Evolutionary conservation across 2,113 vertebrate genomes (phyloP).

Genomic region (Jacana jacana): DNA sequence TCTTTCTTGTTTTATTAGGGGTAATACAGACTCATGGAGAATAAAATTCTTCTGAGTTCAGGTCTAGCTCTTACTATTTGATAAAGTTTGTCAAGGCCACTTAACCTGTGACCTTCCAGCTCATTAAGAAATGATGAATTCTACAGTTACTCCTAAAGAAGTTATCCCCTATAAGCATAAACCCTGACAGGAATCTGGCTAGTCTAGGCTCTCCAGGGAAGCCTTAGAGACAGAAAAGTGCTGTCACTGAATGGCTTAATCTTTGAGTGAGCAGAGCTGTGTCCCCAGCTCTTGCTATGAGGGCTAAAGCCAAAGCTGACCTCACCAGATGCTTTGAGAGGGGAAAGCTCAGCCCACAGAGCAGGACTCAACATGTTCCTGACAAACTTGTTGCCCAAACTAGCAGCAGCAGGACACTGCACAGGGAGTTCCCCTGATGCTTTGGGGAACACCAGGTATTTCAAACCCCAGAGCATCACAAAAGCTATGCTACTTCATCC

Average conservation of each 20-base stretch:
- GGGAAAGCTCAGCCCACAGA: not conserved
- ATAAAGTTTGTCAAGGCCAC: not conserved
- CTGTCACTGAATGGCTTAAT: not conserved
- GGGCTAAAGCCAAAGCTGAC: not conserved
- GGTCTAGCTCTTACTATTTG: not conserved
- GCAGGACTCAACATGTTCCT: not conserved
- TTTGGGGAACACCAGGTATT: not conserved
- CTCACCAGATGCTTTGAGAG: not conserved
- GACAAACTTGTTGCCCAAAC: not conserved
- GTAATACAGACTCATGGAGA: not conserved
- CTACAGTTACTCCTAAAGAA: not conserved
- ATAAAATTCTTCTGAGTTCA: not conserved
- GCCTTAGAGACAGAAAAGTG: not conserved
- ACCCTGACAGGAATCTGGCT: not conserved
- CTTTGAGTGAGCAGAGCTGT: not conserved
- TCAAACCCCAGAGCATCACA: not conserved
- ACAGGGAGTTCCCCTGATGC: accelerated
- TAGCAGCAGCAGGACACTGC: not conserved
- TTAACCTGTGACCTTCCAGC: not conserved
- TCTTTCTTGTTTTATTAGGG: not conserved
- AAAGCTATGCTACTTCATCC: not conserved
- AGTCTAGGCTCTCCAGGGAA: not conserved
- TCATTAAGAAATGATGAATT: not conserved
- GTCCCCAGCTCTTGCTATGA: not conserved
- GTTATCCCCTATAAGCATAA: not conserved